phyloP scores from a whole-genome alignment of 2,113 vertebrate genomes.

The Speoplatyrhinus poulsoni region DNA sequence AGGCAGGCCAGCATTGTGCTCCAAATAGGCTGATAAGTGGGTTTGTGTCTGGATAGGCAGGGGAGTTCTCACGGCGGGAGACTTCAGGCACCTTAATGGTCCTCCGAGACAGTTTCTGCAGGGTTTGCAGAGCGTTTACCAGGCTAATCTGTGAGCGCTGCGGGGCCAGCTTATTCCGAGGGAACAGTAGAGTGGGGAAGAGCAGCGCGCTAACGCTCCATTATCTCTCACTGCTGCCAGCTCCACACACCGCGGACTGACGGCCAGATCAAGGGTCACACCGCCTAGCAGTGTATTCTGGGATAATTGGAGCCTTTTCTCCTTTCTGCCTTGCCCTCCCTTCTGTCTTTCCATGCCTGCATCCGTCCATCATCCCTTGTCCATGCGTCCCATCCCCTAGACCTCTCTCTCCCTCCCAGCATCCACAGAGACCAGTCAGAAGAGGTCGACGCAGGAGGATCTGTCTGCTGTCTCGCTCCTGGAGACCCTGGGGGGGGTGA shows the following conservation, averaged over 20 bases:
- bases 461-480: conserved; percentile 4
- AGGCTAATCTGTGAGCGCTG: conserved; percentile 28
- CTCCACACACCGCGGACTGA: neutral
- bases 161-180: conserved; percentile 1
- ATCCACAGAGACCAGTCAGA: conserved; percentile 34
- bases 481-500: conserved; percentile 36
- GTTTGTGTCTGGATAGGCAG: neutral
- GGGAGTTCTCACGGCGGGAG: conserved; percentile 23
- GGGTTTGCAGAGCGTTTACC: conserved; percentile 17
- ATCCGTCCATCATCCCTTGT: neutral
- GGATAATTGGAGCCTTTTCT: conserved; percentile 56
- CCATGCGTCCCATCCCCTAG: neutral
- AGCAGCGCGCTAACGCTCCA: neutral
- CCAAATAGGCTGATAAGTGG: conserved; percentile 18
- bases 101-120: conserved; percentile 29
- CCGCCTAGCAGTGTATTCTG: conserved; percentile 28
- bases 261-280: conserved; percentile 42
- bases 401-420: neutral
- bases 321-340: neutral
- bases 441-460: conserved; percentile 6
- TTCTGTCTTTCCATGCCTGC: neutral
- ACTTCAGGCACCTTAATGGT: conserved; percentile 41
- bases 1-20: neutral
- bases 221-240: neutral
- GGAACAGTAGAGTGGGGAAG: neutral